Evolutionary conservation across 2,113 vertebrate species (phyloP).

Genomic region (Apteryx owenii): DNA sequence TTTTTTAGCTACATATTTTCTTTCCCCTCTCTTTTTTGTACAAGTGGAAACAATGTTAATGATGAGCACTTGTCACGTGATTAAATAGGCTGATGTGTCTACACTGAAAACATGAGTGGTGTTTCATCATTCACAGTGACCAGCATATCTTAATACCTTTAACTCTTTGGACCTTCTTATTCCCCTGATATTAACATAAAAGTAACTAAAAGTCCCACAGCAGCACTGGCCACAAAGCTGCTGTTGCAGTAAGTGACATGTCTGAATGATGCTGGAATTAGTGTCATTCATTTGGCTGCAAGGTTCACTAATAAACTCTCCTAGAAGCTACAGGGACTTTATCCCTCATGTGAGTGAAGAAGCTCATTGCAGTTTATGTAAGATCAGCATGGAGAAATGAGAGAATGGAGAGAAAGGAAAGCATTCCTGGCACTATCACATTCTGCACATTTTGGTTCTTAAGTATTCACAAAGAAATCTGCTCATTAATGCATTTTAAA

Average conservation of each 20-base stretch:
- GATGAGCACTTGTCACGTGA: background rate
- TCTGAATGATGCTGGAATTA: background rate
- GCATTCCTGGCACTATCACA: background rate
- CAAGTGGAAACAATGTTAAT: background rate
- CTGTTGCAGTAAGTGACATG: background rate
- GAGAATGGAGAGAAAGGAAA: background rate
- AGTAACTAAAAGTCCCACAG: background rate
- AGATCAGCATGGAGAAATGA: background rate
- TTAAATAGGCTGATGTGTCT: background rate
- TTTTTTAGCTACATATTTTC: background rate
- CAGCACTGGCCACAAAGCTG: background rate
- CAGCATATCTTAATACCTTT: background rate
- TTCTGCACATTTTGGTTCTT: background rate
- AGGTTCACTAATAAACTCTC: background rate
- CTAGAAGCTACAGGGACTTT: background rate
- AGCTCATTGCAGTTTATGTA: accelerated
- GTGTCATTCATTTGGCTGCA: background rate
- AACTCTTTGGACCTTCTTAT: background rate
- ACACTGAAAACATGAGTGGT: background rate
- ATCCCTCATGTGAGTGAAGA: background rate
- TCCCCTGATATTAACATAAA: accelerated
- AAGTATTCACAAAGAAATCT: background rate
- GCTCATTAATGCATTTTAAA: background rate
- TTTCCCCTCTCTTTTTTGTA: background rate
- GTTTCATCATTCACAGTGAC: background rate